Base-by-base conservation (phyloP, 2,888 invertebrate genomes). In the Leucophora obtusa region DNA sequence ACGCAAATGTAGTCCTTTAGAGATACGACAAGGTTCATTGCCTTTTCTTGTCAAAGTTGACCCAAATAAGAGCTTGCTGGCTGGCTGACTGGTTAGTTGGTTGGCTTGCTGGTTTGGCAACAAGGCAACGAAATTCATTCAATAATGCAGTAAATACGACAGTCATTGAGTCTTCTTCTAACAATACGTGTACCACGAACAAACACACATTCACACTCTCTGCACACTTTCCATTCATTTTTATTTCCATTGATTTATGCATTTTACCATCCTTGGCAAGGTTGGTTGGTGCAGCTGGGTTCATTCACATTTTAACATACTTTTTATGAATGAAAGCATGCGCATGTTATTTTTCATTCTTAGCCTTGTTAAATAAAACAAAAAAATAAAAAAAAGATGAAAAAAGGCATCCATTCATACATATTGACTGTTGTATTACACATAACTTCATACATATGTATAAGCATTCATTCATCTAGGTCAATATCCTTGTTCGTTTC, bases 401-500 rank as follows among this genome's bases (percentile, higher is more conserved):
- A 28, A 51, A 14, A 54, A 38, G 2, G 11, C 1, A 60, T 15
- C 53, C 54, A 62, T 14, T 24, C 54, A 50, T 24, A 3, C 33
- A 59, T 17, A 65, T 65, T 24, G 66, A 58, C 35, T 47, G n/a
- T 1, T 47, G n/a, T n/a, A n/a, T 47, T 47, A 4, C 4, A 47
- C 43, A 47, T 47, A 47, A 47, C n/a, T 47, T 47, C 43, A 47
- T 47, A 47, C 43, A n/a, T n/a, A 47, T n/a, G 85, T 7, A 28
- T 1, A 28, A 28, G 6, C 7, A 28, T 4, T 28, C 28, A 28
- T 28, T 28, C 28, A 28, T 85, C 83, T 88, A 83, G 88, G 89
- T 89, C 89, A 89, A 87, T 84, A 87, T 85, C 87, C 89, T 87
- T 85, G 70, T 65, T 62, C 6, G 28, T 28, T 28, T 28, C 28